Conservation (phyloP, 1,140 invertebrate genomes). For the Heliconius melpomene region DNA sequence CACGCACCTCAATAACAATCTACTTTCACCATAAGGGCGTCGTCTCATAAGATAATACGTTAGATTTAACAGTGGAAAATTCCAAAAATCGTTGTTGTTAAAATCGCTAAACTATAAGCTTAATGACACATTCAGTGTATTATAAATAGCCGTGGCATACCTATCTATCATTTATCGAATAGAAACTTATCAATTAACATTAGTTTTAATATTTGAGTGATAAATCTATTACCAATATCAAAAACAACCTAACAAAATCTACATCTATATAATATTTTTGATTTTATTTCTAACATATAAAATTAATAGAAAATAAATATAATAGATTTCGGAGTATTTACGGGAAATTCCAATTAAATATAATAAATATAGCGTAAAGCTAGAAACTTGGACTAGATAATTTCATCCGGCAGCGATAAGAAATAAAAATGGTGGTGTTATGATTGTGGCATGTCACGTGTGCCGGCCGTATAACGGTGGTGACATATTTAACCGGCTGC, state of each 20-base stretch:
- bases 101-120: conserved; percentile 19
- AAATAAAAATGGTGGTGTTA: conserved; percentile 41
- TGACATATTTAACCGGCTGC: conserved; percentile 64
- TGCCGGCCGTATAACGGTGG: conserved; percentile 62
- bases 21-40: conserved; percentile 70
- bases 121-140: neutral
- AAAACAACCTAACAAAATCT: too few species aligned
- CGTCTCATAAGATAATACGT: conserved; percentile 51
- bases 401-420: conserved; percentile 31
- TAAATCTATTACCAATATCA: too few species aligned
- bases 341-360: neutral
- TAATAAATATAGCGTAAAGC: neutral
- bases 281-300: neutral
- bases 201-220: too few species aligned
- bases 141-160: neutral
- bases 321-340: neutral
- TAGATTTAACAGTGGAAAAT: conserved; percentile 48
- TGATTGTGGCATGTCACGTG: conserved; percentile 35
- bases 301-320: neutral
- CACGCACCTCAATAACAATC: conserved; percentile 61
- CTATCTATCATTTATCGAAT: conserved; percentile 10
- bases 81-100: conserved; percentile 26
- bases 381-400: conserved; percentile 22
- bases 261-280: too few species aligned
- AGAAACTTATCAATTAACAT: conserved; percentile 15